Percentiles rank a stretch among this genome's conserved stretches.
Conservation (phyloP, 2,797 vertebrate species). For the Odontamblyopus lacepedii region DNA sequence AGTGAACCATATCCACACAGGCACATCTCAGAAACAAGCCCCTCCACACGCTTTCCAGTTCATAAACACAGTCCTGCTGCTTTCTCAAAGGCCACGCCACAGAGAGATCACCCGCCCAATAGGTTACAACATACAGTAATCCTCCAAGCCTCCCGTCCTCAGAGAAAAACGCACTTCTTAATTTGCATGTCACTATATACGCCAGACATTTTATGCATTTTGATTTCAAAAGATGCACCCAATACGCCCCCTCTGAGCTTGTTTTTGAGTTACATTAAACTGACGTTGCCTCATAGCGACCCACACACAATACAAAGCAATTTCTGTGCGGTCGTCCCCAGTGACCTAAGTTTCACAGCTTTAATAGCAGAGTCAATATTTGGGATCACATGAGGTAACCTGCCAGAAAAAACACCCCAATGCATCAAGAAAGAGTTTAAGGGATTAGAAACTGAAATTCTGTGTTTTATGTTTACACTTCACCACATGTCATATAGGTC, state of each 20-base stretch:
- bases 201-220: background rate
- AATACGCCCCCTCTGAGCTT: background rate
- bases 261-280: constrained; percentile 1
- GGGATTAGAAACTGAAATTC: background rate
- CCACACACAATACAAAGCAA: background rate
- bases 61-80: constrained; percentile 58
- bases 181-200: background rate
- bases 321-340: background rate
- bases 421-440: background rate
- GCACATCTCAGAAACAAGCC: constrained; percentile 38
- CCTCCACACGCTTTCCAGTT: constrained; percentile 53
- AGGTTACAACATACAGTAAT: constrained; percentile 41
- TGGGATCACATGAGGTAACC: constrained; percentile 7
- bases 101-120: constrained; percentile 49
- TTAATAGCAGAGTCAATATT: constrained; percentile 14
- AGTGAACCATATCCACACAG: constrained; percentile 56
- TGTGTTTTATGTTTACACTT: background rate
- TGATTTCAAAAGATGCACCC: background rate
- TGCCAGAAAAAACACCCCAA: constrained; percentile 4
- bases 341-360: constrained; percentile 2
- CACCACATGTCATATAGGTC: background rate
- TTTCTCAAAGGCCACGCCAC: constrained; percentile 71
- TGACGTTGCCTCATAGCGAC: constrained; percentile 2
- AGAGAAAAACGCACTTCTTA: background rate
- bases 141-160: constrained; percentile 24